phyloP scores from a whole-genome alignment of 1,140 invertebrate genomes.

The Cylas formicarius region DNA sequence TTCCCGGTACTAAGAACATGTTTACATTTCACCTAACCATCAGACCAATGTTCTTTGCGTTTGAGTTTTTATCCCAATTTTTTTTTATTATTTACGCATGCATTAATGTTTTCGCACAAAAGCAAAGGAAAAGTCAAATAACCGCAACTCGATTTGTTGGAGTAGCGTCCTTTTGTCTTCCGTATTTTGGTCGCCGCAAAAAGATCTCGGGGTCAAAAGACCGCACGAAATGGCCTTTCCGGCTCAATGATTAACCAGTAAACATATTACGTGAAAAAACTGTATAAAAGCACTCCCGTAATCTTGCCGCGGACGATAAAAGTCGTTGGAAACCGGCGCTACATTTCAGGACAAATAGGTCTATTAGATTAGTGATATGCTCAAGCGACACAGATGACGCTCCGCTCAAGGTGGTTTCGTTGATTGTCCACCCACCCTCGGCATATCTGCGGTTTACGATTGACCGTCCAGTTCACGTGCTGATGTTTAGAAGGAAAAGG shows the following conservation, averaged over 20 bases:
- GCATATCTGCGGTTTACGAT: conserved; percentile 3
- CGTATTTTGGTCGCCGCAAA: neutral
- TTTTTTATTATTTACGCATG: neutral
- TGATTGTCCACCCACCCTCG: neutral
- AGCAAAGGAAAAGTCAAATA: conserved; percentile 14
- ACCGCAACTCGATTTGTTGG: conserved; percentile 10
- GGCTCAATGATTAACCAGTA: conserved; percentile 19
- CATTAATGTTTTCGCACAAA: neutral
- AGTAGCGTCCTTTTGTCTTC: conserved; percentile 7
- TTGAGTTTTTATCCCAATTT: neutral
- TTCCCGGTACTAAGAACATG: too few relatives aligned
- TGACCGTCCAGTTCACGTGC: neutral
- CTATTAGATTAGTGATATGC: conserved; percentile 36
- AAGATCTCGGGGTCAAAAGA: neutral
- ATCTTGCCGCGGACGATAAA: conserved; percentile 17
- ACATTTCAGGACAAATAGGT: conserved; percentile 33
- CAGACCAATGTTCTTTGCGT: too few relatives aligned
- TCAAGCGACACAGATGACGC: conserved; percentile 14
- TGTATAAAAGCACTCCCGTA: conserved; percentile 14
- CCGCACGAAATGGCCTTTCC: conserved; percentile 14
- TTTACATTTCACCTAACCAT: too few relatives aligned
- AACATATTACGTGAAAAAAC: conserved; percentile 24
- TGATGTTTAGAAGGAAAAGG: too few relatives aligned
- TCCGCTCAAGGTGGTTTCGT: neutral
- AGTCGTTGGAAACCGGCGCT: conserved; percentile 23